Evolutionary conservation across 2,797 vertebrate species (phyloP), one percentile per base, ranked within the genome.

Genomic region (Smutsia gigantea): DNA sequence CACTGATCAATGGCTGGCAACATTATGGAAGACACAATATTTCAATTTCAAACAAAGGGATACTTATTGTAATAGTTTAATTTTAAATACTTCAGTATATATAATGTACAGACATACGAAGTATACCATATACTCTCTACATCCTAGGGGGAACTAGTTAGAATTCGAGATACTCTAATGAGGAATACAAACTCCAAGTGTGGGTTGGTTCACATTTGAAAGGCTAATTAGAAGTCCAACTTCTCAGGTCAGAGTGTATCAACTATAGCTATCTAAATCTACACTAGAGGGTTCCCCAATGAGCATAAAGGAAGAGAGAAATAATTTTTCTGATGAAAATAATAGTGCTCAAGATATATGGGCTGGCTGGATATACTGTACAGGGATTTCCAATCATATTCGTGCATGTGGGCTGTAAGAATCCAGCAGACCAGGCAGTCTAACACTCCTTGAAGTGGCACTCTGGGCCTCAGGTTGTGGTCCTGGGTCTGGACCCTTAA

Each of bases 241-340:
- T 23, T 66, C 42, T 46, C 53, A 11, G 64, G 15, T 93, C 77
- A 31, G 34, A 86, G n/a, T 34, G 0, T 37, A 72, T 57, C 31
- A 88, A 83, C n/a, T 66, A 68, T 2, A 77, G 53, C 61, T 92
- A 31, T 29, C 68, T 81, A 46, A 78, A 83, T 63, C 57, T 51
- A 53, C 0, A 66, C 31, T 37, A 85, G 51, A 71, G 3, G 27
- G 39, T 68, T 90, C 17, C 42, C 69, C 55, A 39, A 69, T 42
- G 29, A 78, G 42, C 53, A 93, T 31, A 71, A 82, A 84, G 53
- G 8, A 83, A 10, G 55, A 4, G 3, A 61, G 61, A 82, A 42
- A 12, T n/a, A 69, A 39, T 29, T 92, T 95, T 78, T 78, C 53
- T 78, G 42, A 68, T 61, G 53, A 96, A 83, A 97, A 14, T 31